Percentiles rank a stretch among this genome's conserved stretches.
Conservation (phyloP, 1,140 invertebrate genomes). For the Apis mellifera region Amel_HAv3.1 CM009941.2:1797001-1797500, state of each 20-base stretch:
- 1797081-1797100: too few species aligned
- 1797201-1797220: slow-evolving; percentile 40
- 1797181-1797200: slow-evolving; percentile 19
- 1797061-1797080: too few species aligned
- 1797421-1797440: background rate
- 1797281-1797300: slow-evolving; percentile 15
- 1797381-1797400: slow-evolving; percentile 28
- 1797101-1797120: background rate
- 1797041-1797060: too few species aligned
- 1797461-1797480: slow-evolving; percentile 5
- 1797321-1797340: background rate
- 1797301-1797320: slow-evolving; percentile 20
- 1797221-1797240: slow-evolving; percentile 54
- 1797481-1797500: background rate
- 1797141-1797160: background rate
- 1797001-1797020: too few species aligned
- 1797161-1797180: background rate
- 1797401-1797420: background rate
- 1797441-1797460: background rate
- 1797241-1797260: slow-evolving; percentile 66
- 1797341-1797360: slow-evolving; percentile 28
- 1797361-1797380: slow-evolving; percentile 28
- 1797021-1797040: too few species aligned
- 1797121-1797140: background rate
- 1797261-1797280: slow-evolving; percentile 56